These are phyloP conservation scores for Epistrophella euchroma DNA, from an alignment of 2,888 invertebrate genomes.

Conservation along the genomic window DNA sequence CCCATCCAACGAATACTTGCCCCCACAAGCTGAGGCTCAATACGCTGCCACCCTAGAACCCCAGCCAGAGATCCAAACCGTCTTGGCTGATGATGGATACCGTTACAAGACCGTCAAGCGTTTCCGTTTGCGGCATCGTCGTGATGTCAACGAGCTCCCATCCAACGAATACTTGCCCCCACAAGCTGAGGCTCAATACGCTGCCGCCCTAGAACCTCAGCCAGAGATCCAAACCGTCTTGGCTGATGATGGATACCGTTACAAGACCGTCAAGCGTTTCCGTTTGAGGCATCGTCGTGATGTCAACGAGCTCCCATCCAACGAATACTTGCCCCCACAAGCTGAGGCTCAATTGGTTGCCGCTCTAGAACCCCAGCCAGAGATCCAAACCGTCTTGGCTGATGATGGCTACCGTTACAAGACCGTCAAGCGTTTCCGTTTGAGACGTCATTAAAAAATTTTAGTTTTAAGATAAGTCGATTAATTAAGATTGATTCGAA, in stretches of 20 bases:
- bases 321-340: too few relatives aligned
- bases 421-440: conserved; percentile 77
- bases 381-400: too few relatives aligned
- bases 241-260: conserved; percentile 65
- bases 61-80: conserved; percentile 62
- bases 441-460: too few relatives aligned
- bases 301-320: conserved; percentile 52
- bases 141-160: conserved; percentile 79
- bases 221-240: conserved; percentile 25
- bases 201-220: too few relatives aligned
- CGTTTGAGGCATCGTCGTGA: conserved; percentile 75
- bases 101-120: conserved; percentile 79
- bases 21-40: too few relatives aligned
- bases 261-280: conserved; percentile 59
- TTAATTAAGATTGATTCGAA: too few relatives aligned
- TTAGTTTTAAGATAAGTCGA: too few relatives aligned
- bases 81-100: conserved; percentile 76
- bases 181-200: too few relatives aligned
- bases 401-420: conserved; percentile 79
- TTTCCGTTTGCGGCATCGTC: conserved; percentile 76
- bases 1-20: conserved; percentile 80
- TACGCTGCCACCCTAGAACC: too few relatives aligned
- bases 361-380: too few relatives aligned
- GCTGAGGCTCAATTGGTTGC: too few relatives aligned
- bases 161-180: conserved; percentile 77